These are phyloP conservation scores for Tetropium fuscum DNA, from an alignment of 2,888 invertebrate genomes.

Conservation along the genomic window DNA sequence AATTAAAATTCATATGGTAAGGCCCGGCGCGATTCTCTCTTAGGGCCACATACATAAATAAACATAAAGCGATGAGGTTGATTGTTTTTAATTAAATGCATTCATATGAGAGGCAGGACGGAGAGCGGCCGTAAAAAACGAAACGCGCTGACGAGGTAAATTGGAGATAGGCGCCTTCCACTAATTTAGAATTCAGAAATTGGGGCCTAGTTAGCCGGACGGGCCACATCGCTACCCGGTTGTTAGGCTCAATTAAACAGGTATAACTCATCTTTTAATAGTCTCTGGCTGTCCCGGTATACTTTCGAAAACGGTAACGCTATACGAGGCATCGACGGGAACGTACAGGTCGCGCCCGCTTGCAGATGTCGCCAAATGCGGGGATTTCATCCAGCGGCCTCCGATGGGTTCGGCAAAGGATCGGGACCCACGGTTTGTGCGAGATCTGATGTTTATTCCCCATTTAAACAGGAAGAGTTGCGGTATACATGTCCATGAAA, in stretches of 20 bases:
- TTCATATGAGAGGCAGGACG: conserved; percentile 41
- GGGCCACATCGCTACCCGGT: conserved; percentile 42
- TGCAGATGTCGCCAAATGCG: too few relatives aligned
- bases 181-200: conserved; percentile 56
- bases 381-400: too few relatives aligned
- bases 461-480: too few relatives aligned
- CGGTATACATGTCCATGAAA: too few relatives aligned
- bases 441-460: too few relatives aligned
- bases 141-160: conserved; percentile 51
- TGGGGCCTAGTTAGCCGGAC: conserved; percentile 47
- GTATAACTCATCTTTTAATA: conserved; percentile 51
- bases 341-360: too few relatives aligned
- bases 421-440: too few relatives aligned
- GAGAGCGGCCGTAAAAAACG: conserved; percentile 47
- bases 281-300: too few relatives aligned
- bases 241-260: conserved; percentile 49
- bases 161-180: conserved; percentile 56
- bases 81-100: conserved; percentile 50
- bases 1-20: conserved; percentile 5
- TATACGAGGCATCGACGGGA: too few relatives aligned
- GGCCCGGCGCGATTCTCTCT: neutral
- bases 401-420: too few relatives aligned
- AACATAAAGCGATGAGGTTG: conserved; percentile 29
- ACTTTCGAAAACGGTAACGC: too few relatives aligned
- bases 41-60: conserved; percentile 32